Conservation (phyloP, 2,797 vertebrate species). For the Monodelphis domestica region DNA sequence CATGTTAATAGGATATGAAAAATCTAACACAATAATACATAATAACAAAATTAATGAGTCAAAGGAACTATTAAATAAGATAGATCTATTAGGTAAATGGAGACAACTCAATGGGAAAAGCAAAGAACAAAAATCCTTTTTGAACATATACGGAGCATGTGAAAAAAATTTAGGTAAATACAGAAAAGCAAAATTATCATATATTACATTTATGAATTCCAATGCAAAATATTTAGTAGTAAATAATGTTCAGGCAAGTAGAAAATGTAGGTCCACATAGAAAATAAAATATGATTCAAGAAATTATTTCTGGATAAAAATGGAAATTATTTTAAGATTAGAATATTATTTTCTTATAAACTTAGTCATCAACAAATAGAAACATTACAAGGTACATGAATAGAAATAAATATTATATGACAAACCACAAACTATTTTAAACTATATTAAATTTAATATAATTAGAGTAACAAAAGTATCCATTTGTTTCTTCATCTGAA, state of each 20-base stretch:
- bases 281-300: background rate
- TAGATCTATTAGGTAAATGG: background rate
- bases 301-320: background rate
- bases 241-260: background rate
- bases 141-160: background rate
- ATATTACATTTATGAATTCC: background rate
- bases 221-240: background rate
- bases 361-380: background rate
- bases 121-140: background rate
- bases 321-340: background rate
- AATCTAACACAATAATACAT: background rate
- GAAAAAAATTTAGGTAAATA: background rate
- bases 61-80: background rate
- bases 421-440: background rate
- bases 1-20: background rate
- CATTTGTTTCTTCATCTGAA: background rate
- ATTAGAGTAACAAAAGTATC: background rate
- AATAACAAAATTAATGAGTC: background rate
- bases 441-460: background rate
- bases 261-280: background rate
- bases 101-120: background rate
- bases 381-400: background rate
- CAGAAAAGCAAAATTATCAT: background rate
- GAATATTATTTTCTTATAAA: background rate
- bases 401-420: background rate